Evolutionary conservation across 1,140 invertebrate genomes (phyloP), one percentile per base, ranked within the genome.

Genomic region (Drosophila bipectinata): DNA sequence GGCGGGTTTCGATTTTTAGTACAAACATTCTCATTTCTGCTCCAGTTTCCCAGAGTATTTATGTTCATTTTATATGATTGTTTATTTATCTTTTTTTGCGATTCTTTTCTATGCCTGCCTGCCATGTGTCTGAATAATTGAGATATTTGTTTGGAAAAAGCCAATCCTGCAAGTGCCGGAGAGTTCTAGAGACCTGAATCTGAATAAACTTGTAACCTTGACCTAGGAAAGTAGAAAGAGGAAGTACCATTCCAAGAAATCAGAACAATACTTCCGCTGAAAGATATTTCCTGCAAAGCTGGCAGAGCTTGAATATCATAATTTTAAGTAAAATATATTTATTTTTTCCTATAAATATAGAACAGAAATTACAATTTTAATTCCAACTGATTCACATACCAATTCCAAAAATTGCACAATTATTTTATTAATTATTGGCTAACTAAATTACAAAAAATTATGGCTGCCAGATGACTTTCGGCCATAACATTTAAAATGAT

Each of bases 1-100:
- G 14, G 24, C 15, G 39, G 37, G 14, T 18, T 24, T 18, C 8
- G 21, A n/a, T 62, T 83, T 79, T 68, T 59, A 76, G 77, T 75
- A 52, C 15, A 71, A 34, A 32, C 44, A 71, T 72, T 32, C 32
- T 68, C 15, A 59, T 51, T 37, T 15, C 18, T 47, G 44, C 21
- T 44, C 37, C n/a, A 32, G 51, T 24, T 69, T 56, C 32, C 14
- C 24, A 24, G n/a, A 5, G 49, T 55, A 55, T 54, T 67, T 66
- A 62, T 62, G 61, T 4, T 26, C 34, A 28, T 39, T 26, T 37
- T 51, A 45, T 51, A 39, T 59, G 7, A 45, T 24, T 72, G 48
- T 72, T 72, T 71, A 15, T 37, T 37, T 60, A 8, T 24, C 0
- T 53, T 52, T 7, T 8, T 8, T 9, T 10, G 7, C 64, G 45